Evolutionary conservation across 1,140 invertebrate species (phyloP).

Genomic region (Hyposmocoma kahamanoa): DNA sequence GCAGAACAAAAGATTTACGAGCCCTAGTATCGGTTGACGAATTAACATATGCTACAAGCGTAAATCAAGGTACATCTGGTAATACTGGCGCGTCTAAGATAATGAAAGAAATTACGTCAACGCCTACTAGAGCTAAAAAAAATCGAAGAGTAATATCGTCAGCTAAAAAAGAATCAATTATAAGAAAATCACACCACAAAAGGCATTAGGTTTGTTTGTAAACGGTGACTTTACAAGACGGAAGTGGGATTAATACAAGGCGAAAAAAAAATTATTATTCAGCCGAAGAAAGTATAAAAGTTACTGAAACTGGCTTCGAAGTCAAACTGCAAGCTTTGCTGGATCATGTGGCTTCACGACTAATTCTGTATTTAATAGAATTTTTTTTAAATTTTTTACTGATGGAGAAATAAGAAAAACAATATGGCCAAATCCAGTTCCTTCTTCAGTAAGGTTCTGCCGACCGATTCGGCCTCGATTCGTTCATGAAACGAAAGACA

Average conservation of each 20-base stretch:
- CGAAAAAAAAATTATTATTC: conserved; percentile 11
- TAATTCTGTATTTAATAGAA: conserved; percentile 20
- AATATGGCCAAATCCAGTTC: conserved; percentile 34
- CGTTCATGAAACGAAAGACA: conserved; percentile 24
- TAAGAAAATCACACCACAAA: conserved; percentile 18
- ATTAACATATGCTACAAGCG: conserved; percentile 18
- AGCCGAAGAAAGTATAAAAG: conserved; percentile 2
- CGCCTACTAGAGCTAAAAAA: conserved; percentile 3
- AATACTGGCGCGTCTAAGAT: conserved; percentile 8
- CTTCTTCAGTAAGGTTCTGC: conserved; percentile 35
- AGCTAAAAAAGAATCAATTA: neutral
- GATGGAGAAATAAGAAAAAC: neutral
- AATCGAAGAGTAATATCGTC: too few species aligned
- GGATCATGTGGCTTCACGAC: conserved; percentile 21
- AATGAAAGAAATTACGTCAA: neutral
- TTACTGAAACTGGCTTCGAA: conserved; percentile 32
- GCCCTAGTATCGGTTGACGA: conserved; percentile 16
- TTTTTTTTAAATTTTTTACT: too few species aligned
- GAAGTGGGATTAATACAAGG: conserved; percentile 7
- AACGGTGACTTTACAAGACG: conserved; percentile 10
- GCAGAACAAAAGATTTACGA: too few species aligned
- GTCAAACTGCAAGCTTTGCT: conserved; percentile 29
- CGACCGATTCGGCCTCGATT: conserved; percentile 29
- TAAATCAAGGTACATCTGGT: conserved; percentile 9
- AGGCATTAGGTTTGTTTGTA: conserved; percentile 10